Conservation (phyloP, 2,888 invertebrate genomes). For the Trissolcus brochymenae region DNA sequence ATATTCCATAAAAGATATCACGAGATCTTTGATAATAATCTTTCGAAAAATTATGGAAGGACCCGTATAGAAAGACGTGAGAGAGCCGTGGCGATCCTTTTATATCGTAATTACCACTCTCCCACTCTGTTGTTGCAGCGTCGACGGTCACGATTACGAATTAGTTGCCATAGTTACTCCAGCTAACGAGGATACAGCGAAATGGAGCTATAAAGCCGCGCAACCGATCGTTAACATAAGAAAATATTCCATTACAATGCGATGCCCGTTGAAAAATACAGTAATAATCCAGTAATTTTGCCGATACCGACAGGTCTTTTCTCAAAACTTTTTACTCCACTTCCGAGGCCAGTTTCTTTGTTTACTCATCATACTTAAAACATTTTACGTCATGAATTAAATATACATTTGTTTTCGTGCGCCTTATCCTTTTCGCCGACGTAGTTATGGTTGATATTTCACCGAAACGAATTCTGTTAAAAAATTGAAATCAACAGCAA, state of each 20-base stretch:
- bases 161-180: slow-evolving; percentile 60
- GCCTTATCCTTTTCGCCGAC: slow-evolving; percentile 17
- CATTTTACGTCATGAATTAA: slow-evolving; percentile 56
- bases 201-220: slow-evolving; percentile 60
- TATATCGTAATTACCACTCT: slow-evolving; percentile 59
- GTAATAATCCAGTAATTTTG: slow-evolving; percentile 57
- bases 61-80: slow-evolving; percentile 50
- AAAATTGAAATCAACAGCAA: too few species aligned
- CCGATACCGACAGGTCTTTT: slow-evolving; percentile 54
- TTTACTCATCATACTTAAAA: slow-evolving; percentile 58
- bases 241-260: slow-evolving; percentile 59
- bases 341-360: slow-evolving; percentile 56
- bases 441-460: slow-evolving; percentile 11
- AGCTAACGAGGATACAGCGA: slow-evolving; percentile 59
- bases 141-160: slow-evolving; percentile 61
- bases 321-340: slow-evolving; percentile 54
- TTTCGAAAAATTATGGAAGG: slow-evolving; percentile 56
- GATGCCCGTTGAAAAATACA: slow-evolving; percentile 55
- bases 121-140: slow-evolving; percentile 53
- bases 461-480: too few species aligned
- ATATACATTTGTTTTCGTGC: slow-evolving; percentile 44
- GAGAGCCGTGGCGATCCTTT: slow-evolving; percentile 55
- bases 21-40: slow-evolving; percentile 54
- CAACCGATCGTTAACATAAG: slow-evolving; percentile 60
- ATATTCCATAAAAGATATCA: slow-evolving; percentile 53